Percentiles rank a stretch among this genome's conserved stretches.
Conservation (phyloP, 2,113 vertebrate species). For the Psilopsiagon aymara region DNA sequence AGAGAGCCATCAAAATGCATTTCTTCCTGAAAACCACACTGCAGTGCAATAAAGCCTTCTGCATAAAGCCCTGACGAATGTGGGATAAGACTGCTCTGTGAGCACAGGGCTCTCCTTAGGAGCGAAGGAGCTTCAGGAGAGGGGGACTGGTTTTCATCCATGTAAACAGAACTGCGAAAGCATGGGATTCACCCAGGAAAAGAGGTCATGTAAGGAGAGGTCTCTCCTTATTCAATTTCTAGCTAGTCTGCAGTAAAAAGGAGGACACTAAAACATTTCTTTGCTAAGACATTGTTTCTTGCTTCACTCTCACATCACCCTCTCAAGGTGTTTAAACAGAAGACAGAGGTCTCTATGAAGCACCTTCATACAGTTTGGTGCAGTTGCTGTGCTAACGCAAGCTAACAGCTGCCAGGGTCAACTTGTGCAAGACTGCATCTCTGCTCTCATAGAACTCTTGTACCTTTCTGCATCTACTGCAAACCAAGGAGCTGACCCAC, state of each 20-base stretch:
- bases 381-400: background rate
- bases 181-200: background rate
- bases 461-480: accelerated
- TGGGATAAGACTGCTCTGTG: background rate
- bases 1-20: background rate
- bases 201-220: background rate
- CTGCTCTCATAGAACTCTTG: background rate
- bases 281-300: background rate
- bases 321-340: background rate
- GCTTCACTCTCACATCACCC: background rate
- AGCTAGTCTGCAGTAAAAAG: background rate
- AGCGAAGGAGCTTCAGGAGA: background rate
- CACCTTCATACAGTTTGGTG: background rate
- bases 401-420: background rate
- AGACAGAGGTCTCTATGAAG: background rate
- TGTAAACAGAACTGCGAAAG: background rate
- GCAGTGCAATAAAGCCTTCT: background rate
- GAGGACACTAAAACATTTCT: background rate
- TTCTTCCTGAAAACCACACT: background rate
- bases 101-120: background rate
- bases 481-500: background rate
- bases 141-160: background rate
- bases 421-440: background rate
- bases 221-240: background rate
- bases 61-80: background rate